Evolutionary conservation across 2,888 invertebrate genomes (phyloP), one percentile per base, ranked within the genome.

Genomic region (Nebria brevicollis): DNA sequence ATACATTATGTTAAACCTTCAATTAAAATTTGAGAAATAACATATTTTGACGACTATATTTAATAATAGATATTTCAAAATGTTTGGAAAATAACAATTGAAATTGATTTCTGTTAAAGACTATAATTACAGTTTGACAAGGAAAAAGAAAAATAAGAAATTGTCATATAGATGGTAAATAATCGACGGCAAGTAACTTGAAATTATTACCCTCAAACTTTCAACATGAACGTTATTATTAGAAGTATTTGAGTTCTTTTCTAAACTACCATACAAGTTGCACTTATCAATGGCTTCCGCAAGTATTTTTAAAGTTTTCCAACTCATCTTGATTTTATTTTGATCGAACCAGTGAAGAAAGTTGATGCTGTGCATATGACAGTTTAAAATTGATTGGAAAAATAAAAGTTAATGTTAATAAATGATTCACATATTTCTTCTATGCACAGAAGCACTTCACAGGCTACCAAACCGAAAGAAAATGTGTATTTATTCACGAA

Each of bases 301-400:
- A 8, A 54, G 54, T 43, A 43, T 54, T 54, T 42, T 79, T 78
- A 74, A 79, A 65, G 74, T 75, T 79, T 68, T 75, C 43, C 75
- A 65, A 43, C 77, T 70, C 75, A 75, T 75, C 34, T 34, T 34
- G 34, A 79, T 79, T 79, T 68, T 68, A 75, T 74, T 26, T 34
- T 70, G 20, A 70, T 26, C 54, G 54, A 54, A 8, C 54, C 72
- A 15, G 15, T 25, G 72, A 26, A 68, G 8, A 8, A 72, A 77
- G 25, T 79, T 68, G 68, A 79, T 79, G 43, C 66, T 74, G 74
- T 79, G 79, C 79, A 79, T 79, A 68, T 79, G 79, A 79, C 79
- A 79, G 75, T 79, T 75, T 74, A 34, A 79, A 75, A 79, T 79
- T 79, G 79, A 79, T 79, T 79, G 79, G 75, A 79, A 79, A 70